Conservation (phyloP, 2,888 invertebrate species). For the Hylaea fasciaria region DNA sequence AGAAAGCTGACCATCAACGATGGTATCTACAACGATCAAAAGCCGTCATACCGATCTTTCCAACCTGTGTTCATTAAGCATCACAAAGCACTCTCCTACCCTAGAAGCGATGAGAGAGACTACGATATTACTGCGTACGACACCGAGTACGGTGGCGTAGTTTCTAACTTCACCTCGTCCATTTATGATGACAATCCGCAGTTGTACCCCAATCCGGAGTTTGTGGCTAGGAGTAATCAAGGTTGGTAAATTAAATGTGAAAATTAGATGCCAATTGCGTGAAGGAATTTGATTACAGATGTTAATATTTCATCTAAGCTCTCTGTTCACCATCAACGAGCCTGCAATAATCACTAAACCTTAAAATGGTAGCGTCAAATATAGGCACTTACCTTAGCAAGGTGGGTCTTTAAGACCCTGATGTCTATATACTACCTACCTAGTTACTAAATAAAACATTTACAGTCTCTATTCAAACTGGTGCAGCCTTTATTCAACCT, state of each 20-base stretch:
- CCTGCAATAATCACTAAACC: too few relatives aligned
- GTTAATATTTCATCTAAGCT: too few relatives aligned
- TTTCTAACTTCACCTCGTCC: conserved; percentile 80
- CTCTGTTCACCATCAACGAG: too few relatives aligned
- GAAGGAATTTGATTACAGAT: too few relatives aligned
- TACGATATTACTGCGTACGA: conserved; percentile 79
- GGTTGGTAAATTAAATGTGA: conserved; percentile 56
- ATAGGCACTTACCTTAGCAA: too few relatives aligned
- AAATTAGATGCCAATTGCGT: too few relatives aligned
- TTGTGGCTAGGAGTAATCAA: conserved; percentile 69
- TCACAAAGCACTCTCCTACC: conserved; percentile 64
- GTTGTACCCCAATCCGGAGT: conserved; percentile 79
- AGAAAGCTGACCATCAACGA: conserved; percentile 62
- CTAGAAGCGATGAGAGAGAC: conserved; percentile 69
- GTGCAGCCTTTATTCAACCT: too few relatives aligned
- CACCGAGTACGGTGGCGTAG: conserved; percentile 77
- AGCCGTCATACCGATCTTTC: conserved; percentile 70
- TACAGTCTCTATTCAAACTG: too few relatives aligned
- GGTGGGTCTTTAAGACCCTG: too few relatives aligned
- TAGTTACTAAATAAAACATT: too few relatives aligned
- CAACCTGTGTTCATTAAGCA: conserved; percentile 72
- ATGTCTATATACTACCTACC: too few relatives aligned
- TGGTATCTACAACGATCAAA: conserved; percentile 65
- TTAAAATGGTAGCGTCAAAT: too few relatives aligned
- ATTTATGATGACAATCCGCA: conserved; percentile 81